Conservation (phyloP, 2,888 invertebrate genomes). For the Stegophylla sp. region DNA sequence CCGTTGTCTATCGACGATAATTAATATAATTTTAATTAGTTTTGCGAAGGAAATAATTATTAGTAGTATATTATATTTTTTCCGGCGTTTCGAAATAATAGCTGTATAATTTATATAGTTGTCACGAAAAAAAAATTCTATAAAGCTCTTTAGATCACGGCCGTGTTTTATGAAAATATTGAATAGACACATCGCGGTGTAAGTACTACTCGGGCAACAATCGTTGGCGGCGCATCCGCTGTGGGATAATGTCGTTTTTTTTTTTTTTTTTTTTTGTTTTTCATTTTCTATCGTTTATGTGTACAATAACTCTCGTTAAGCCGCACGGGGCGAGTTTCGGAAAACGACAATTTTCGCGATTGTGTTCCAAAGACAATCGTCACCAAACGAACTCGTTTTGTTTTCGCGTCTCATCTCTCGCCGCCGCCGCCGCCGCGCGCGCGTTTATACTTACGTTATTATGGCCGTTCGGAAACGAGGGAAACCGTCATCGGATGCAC, state of each 20-base stretch:
- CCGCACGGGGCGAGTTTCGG: slow-evolving; percentile 35
- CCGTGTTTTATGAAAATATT: slow-evolving; percentile 2
- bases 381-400: slow-evolving; percentile 39
- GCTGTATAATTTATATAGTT: background rate
- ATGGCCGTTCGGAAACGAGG: background rate
- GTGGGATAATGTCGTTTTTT: slow-evolving; percentile 7
- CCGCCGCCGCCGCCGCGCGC: background rate
- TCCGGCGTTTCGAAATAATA: background rate
- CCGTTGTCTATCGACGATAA: background rate
- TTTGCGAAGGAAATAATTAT: background rate
- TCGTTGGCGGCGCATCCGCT: slow-evolving; percentile 41
- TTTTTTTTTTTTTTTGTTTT: slow-evolving; percentile 15
- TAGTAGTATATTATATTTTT: background rate
- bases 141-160: background rate
- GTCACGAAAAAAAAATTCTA: background rate
- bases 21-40: background rate
- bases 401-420: background rate
- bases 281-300: background rate
- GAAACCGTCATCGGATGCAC: background rate
- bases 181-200: background rate
- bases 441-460: background rate
- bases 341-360: slow-evolving; percentile 50
- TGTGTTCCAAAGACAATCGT: slow-evolving; percentile 43
- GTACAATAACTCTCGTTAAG: slow-evolving; percentile 56
- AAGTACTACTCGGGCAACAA: background rate